Evolutionary conservation across 2,797 vertebrate species (phyloP).

Genomic region (Valencia hispanica): DNA sequence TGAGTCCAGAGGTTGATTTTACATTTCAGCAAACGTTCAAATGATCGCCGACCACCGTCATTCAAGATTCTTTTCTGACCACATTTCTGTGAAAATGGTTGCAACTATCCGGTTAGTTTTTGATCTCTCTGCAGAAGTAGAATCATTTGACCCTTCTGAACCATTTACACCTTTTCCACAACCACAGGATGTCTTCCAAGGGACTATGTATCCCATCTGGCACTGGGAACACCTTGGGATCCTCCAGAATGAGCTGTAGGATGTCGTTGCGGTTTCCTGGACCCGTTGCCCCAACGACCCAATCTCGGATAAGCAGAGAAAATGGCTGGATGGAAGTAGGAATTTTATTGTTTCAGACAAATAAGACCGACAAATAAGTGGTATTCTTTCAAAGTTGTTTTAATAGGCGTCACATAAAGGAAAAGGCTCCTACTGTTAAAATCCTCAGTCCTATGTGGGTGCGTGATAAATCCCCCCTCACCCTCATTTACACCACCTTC

Average conservation of each 20-base stretch:
- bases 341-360: background rate
- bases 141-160: background rate
- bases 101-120: background rate
- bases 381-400: slow-evolving; percentile 45
- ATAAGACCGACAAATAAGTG: background rate
- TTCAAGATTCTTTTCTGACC: background rate
- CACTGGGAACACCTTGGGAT: background rate
- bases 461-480: slow-evolving; percentile 45
- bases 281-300: background rate
- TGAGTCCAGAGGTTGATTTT: background rate
- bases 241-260: background rate
- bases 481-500: slow-evolving; percentile 52
- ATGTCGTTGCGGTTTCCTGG: background rate
- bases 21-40: background rate
- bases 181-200: background rate
- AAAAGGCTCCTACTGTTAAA: slow-evolving; percentile 69
- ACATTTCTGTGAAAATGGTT: background rate
- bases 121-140: background rate
- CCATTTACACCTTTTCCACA: background rate
- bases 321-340: background rate
- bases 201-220: background rate
- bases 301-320: no score
- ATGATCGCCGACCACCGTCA: background rate
- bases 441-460: slow-evolving; percentile 57
- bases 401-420: slow-evolving; percentile 78